A percentile compares a stretch with the other conserved stretches of the same genome.
phyloP scores from a whole-genome alignment of 2,797 vertebrate genomes.

The Carapus acus region DNA sequence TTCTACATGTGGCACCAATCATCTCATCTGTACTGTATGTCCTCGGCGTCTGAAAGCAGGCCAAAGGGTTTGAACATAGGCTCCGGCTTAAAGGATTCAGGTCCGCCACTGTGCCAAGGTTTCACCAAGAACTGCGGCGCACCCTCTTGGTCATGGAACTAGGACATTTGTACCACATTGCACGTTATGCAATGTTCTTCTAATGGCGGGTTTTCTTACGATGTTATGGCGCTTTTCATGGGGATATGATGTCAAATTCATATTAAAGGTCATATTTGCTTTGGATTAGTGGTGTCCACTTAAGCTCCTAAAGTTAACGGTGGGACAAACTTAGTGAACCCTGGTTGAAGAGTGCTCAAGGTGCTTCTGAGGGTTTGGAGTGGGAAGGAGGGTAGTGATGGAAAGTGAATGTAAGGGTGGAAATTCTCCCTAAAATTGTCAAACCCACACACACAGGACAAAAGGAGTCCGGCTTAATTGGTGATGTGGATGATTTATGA shows the following conservation, averaged over 20 bases:
- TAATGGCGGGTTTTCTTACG: neutral
- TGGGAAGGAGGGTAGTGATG: conserved; percentile 1
- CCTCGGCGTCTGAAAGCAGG: conserved; percentile 13
- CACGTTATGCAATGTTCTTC: neutral
- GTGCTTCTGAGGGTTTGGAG: neutral
- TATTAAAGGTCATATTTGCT: neutral
- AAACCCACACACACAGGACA: no score
- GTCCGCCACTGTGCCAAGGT: neutral
- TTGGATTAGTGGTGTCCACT: neutral
- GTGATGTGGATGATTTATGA: conserved; percentile 4
- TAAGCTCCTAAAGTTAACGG: no score
- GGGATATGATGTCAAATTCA: neutral
- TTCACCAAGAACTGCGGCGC: neutral
- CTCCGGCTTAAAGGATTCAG: no score
- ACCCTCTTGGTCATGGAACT: neutral
- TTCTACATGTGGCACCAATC: neutral
- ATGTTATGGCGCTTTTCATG: neutral
- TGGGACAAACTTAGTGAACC: conserved; percentile 3
- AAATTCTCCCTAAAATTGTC: neutral
- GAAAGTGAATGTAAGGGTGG: neutral
- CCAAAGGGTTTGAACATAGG: neutral
- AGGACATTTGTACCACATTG: neutral
- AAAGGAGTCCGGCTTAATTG: neutral
- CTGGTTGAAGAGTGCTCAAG: no score
- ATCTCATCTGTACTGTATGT: neutral